Evolutionary conservation across 2,797 vertebrate species (phyloP).

Genomic region (Melanotaenia boesemani): DNA sequence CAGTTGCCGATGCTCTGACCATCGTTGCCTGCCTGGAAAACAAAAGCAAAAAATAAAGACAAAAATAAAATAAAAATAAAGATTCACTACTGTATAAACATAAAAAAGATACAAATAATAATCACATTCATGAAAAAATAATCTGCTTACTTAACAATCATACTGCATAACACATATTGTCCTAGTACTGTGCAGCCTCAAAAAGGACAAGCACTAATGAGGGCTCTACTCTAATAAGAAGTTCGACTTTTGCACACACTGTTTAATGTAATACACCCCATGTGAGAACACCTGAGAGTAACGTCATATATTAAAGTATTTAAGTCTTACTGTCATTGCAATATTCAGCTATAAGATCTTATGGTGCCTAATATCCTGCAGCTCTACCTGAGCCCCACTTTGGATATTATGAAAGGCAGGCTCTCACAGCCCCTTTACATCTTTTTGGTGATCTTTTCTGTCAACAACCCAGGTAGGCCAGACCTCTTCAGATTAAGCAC

Average conservation of each 20-base stretch:
- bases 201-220: too few relatives aligned
- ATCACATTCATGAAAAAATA: neutral
- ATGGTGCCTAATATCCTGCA: neutral
- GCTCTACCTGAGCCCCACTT: neutral
- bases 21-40: conserved; percentile 89
- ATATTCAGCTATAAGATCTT: too few relatives aligned
- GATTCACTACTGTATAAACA: neutral
- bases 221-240: too few relatives aligned
- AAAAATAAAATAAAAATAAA: neutral
- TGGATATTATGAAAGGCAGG: neutral
- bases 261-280: too few relatives aligned
- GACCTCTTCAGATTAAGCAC: neutral
- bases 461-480: neutral
- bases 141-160: neutral
- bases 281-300: too few relatives aligned
- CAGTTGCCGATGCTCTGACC: conserved; percentile 95
- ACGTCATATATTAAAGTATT: too few relatives aligned
- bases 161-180: too few relatives aligned
- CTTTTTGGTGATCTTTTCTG: neutral
- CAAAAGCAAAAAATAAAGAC: neutral
- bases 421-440: neutral
- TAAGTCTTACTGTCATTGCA: too few relatives aligned
- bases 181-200: too few relatives aligned
- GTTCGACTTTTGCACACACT: too few relatives aligned
- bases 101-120: neutral